Evolutionary conservation across 2,797 vertebrate genomes (phyloP), one percentile per base, ranked within the genome.

Genomic region (Bryconaethiops microstoma): DNA sequence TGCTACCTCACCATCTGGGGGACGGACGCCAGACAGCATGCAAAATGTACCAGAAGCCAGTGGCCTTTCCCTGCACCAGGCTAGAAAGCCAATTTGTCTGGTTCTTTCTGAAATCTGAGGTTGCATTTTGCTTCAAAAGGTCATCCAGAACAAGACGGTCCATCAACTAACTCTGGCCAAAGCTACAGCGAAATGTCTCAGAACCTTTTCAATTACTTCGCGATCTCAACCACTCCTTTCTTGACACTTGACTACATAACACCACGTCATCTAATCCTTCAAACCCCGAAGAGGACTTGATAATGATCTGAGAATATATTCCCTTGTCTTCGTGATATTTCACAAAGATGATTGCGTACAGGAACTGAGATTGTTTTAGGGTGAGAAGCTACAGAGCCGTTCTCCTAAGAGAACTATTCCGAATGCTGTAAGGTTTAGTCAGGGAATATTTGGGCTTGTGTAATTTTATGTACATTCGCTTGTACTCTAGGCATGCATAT

Each of bases 61-160:
- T 57, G 50, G 67, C 63, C 74, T 77, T 55, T 77, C 72, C 25
- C 55, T 71, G 48, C 62, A 59, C 52, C 9, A 67, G 35, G n/a
- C 16, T 55, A 7, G 39, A 17, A 35, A 74, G 55, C 55, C 70
- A 54, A 23, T 65, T 60, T 75, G 71, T 64, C 67, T 40, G 39
- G 45, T 29, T 69, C 52, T 57, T 48, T 63, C 48, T 70, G 23
- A 45, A 74, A 69, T 63, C 75, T 65, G 59, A 83, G 25, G 71
- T 54, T 80, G 55, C 63, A 39, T 23, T 76, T 57, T 74, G 74
- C 76, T 71, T 76, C 67, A 54, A 83, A 86, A 86, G 82, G 82
- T 82, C 82, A 81, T 17, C 14, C 40, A 79, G 75, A 82, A 82
- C 77, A 82, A 74, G 70, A 80, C 45, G 79, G 40, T 74, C 62